Evolutionary conservation across 1,140 invertebrate species (phyloP).

Genomic region (Temnothorax nylanderi): DNA sequence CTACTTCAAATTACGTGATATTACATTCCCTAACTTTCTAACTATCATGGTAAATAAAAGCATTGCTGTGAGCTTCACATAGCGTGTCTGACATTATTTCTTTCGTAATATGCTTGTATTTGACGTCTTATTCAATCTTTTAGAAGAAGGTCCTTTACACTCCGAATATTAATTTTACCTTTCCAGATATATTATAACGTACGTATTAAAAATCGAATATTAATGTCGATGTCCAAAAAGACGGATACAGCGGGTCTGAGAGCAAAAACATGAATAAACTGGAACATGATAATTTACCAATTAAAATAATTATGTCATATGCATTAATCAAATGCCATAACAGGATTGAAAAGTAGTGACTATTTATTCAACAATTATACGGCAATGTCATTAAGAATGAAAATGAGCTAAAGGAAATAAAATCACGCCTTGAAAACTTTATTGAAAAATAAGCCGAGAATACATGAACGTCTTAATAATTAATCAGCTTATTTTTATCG

Average conservation of each 20-base stretch:
- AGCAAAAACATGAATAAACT: not conserved
- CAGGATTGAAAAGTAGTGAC: not conserved
- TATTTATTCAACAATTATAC: not conserved
- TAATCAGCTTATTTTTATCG: not conserved
- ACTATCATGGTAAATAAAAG: constrained; percentile 56
- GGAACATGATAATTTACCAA: not conserved
- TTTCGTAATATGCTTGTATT: constrained; percentile 27
- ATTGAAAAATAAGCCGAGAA: not conserved
- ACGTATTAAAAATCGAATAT: not conserved
- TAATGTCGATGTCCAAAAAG: not conserved
- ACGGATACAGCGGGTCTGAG: not conserved
- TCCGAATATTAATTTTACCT: not conserved
- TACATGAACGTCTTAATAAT: not conserved
- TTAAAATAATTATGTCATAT: not conserved
- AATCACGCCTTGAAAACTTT: not conserved
- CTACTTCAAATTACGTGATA: constrained; percentile 36
- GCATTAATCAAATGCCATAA: not conserved
- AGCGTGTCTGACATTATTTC: constrained; percentile 31
- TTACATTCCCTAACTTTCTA: constrained; percentile 49
- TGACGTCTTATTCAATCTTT: constrained; percentile 36
- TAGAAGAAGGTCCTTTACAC: not conserved
- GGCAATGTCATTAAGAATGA: not conserved
- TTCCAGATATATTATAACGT: not conserved
- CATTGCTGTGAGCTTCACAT: constrained; percentile 23
- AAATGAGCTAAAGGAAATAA: not conserved